Evolutionary conservation across 2,797 vertebrate genomes (phyloP), one percentile per base, ranked within the genome.

Genomic region (Spinibarbus caldwelli): DNA sequence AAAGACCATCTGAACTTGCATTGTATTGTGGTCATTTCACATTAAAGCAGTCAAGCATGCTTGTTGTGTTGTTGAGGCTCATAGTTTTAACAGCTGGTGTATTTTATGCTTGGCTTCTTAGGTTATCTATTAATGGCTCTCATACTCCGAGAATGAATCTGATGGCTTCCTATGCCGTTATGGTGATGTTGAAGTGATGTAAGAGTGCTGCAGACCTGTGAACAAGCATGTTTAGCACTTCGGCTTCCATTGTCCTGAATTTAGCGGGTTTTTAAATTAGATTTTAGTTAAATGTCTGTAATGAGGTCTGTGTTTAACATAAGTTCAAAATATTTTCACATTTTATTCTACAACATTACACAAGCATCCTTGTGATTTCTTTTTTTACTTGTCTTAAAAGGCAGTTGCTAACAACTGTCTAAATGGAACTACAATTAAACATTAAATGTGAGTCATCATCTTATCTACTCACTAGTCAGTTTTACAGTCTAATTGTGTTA

Each of bases 51-150:
- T 75, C 52, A 62, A 8, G 66, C 47, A 45, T 71, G 78, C 29
- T 15, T 82, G 75, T 82, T 41, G 34, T 70, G 19, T 82, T 57
- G 19, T 52, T 36, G 15, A 15, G 36, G 54, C 26, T 57, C 5
- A 23, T 17, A 19, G 62, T 89, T 86, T 86, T 62, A 90, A 90
- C 88, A 89, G 86, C 87, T 91, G 87, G 9, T 75, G 47, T 52
- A 19, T 23, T 75, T 23, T 34, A 75, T 34, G 47, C 72, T 52
- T 36, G 19, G 29, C 29, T 34, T 34, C 29, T 75, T 75, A 11
- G 47, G 47, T 75, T 75, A 34, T 75, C 5, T 52, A 52, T 52
- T 52, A 75, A 75, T 47, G 5, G 26, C 49, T 34, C 5, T 34
- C 72, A 75, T 52, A 34, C 8, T 31, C 71, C 10, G 26, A n/a